These are phyloP conservation scores for Cryptotermes secundus DNA, from an alignment of 1,140 invertebrate species.

Conservation along the genomic window DNA sequence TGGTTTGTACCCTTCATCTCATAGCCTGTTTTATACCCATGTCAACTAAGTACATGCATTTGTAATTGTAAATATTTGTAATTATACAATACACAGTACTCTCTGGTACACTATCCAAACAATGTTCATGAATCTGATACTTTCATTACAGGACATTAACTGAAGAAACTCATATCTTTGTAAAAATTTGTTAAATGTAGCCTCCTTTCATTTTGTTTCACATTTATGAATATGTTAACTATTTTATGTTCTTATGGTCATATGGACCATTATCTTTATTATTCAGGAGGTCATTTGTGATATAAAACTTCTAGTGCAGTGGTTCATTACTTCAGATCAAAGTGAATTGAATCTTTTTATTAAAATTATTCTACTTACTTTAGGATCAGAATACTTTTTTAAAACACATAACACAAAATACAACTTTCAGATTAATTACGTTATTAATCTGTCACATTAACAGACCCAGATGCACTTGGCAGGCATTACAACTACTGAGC, in stretches of 20 bases:
- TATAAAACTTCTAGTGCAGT: not conserved
- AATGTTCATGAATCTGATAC: not conserved
- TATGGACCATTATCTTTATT: not conserved
- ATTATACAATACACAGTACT: not conserved
- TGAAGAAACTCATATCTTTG: not conserved
- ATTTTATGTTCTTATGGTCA: not conserved
- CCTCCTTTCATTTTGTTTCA: not conserved
- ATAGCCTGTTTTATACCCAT: not conserved
- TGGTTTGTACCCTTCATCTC: not conserved
- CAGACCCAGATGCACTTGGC: not conserved
- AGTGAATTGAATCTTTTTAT: not conserved
- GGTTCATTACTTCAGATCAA: not conserved
- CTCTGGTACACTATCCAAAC: not conserved
- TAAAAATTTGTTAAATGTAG: not conserved
- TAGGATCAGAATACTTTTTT: too few species aligned
- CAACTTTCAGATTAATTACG: not conserved
- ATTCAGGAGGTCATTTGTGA: not conserved
- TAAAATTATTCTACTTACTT: not conserved
- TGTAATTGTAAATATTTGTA: constrained; percentile 20
- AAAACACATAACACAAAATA: too few species aligned
- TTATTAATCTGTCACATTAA: not conserved
- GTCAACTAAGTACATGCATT: not conserved
- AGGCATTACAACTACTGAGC: not conserved
- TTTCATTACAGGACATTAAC: not conserved
- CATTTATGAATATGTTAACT: not conserved